Evolutionary conservation across 2,113 vertebrate species (phyloP), one percentile per base, ranked within the genome.

Genomic region (Anhinga anhinga): DNA sequence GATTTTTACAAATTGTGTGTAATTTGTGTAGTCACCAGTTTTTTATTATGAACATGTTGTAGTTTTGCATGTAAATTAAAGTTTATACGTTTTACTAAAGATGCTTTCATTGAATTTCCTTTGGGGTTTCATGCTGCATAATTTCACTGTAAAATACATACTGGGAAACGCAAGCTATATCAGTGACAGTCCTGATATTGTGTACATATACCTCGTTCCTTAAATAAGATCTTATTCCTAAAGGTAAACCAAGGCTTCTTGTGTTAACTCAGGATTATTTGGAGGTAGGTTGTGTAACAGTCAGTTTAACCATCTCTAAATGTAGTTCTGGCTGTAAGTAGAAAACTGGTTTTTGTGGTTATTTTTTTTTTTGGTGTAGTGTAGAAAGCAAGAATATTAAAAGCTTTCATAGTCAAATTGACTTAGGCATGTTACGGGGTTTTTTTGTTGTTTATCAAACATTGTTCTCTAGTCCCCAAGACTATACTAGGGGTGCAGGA

Each of bases 61-160:
- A 93, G 93, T 97, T 97, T 97, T 86, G 91, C 98, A 95, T 98
- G 97, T 98, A 98, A 97, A 98, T 98, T 98, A 98, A 98, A 98
- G 71, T 98, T 98, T 98, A 92, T 98, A 97, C 77, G 7, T 98
- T 98, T 98, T 98, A 96, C 94, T 97, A 95, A 96, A 93, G 56
- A 50, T 4, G 22, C 19, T 76, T 52, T 49, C 4, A 19, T 38
- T 95, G 71, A 53, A 73, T 90, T 93, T 87, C 50, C 26, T 92
- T 90, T 66, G 74, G 16, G 15, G 22, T 93, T 95, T 86, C 58
- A 32, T 42, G 36, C 30, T 79, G 36, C 11, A 2, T 73, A 52
- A 38, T 76, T 92, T 81, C 61, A 65, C 55, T 84, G 15, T 66
- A 50, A 92, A 84, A 34, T 82, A 36, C 3, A 4, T 21, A 13